phyloP scores from a whole-genome alignment of 2,797 vertebrate genomes.

The Sebastes cheni region DNA sequence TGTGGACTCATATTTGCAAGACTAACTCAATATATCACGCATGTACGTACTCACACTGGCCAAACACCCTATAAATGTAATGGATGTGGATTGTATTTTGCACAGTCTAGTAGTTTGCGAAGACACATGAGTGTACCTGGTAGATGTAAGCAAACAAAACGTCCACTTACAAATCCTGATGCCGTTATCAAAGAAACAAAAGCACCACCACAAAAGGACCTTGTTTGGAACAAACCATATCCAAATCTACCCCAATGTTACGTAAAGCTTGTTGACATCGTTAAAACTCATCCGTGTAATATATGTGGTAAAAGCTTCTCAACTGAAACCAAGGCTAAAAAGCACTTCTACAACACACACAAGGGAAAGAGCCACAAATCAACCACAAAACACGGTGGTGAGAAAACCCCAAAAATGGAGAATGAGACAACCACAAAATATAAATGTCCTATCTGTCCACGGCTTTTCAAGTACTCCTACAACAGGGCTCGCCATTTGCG shows the following conservation, averaged over 20 bases:
- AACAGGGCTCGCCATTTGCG: conserved; percentile 81
- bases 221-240: not conserved
- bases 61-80: conserved; percentile 75
- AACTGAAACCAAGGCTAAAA: conserved; percentile 43
- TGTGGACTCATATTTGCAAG: conserved; percentile 71
- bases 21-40: conserved; percentile 46
- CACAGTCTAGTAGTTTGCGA: conserved; percentile 56
- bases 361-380: conserved; percentile 21
- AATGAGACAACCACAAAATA: conserved; percentile 33
- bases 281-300: conserved; percentile 52
- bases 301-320: conserved; percentile 68
- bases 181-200: not conserved
- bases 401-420: conserved; percentile 35
- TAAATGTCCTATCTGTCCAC: conserved; percentile 81
- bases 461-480: conserved; percentile 78
- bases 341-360: conserved; percentile 53
- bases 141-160: conserved; percentile 56
- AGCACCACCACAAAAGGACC: not conserved
- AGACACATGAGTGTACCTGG: conserved; percentile 65
- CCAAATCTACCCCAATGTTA: conserved; percentile 67
- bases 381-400: conserved; percentile 34
- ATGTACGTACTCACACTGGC: conserved; percentile 76
- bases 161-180: not conserved
- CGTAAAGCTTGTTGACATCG: conserved; percentile 80
- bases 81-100: conserved; percentile 77